Conservation (phyloP, 2,888 invertebrate species). For the Lapara coniferarum region DNA sequence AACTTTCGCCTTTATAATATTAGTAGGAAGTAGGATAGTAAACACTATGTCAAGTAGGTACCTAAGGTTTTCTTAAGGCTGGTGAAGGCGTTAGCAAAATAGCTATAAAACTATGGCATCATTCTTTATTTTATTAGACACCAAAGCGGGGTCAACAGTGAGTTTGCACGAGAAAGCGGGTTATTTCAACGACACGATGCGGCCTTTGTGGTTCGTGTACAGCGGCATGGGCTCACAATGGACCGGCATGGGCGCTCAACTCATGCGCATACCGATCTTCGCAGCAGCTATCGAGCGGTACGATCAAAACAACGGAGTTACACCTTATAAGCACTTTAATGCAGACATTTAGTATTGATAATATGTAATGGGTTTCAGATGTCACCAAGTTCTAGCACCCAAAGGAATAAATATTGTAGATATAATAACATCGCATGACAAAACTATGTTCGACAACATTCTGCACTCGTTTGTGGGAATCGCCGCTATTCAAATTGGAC, state of each 20-base stretch:
- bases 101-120: too few species aligned
- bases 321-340: background rate
- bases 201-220: slow-evolving; percentile 88
- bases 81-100: too few species aligned
- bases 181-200: slow-evolving; percentile 56
- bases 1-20: too few species aligned
- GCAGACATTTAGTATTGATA: background rate
- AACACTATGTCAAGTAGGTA: too few species aligned
- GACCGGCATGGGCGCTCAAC: slow-evolving; percentile 86
- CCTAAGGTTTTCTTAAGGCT: too few species aligned
- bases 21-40: too few species aligned
- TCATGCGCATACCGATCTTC: slow-evolving; percentile 86
- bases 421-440: slow-evolving; percentile 86
- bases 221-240: slow-evolving; percentile 90
- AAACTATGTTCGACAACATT: slow-evolving; percentile 81
- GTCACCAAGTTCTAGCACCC: slow-evolving; percentile 82
- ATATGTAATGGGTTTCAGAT: slow-evolving; percentile 52
- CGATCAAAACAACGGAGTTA: background rate
- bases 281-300: slow-evolving; percentile 76
- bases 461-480: slow-evolving; percentile 90
- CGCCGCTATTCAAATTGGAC: slow-evolving; percentile 86
- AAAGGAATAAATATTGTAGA: slow-evolving; percentile 86
- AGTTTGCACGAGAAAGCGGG: slow-evolving; percentile 49
- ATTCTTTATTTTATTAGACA: background rate
- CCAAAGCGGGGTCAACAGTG: slow-evolving; percentile 56